These are phyloP conservation scores for Leucoma salicis DNA, from an alignment of 2,888 invertebrate species.

Conservation along the genomic window DNA sequence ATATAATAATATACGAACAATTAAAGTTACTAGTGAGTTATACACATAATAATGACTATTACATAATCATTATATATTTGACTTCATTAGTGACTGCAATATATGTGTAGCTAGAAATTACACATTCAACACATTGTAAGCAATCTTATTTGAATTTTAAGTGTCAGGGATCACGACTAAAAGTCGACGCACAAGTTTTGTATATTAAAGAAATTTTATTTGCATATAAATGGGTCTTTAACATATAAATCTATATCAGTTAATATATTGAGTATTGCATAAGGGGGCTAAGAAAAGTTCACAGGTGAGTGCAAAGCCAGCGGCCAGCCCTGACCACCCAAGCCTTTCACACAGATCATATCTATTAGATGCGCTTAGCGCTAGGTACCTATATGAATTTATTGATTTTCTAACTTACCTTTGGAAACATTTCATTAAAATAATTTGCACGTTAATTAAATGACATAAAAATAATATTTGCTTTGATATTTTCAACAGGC, in stretches of 20 bases:
- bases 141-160: neutral
- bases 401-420: conserved; percentile 27
- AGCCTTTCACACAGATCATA: no score
- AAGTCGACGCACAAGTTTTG: neutral
- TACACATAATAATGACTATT: no score
- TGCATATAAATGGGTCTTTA: conserved; percentile 2
- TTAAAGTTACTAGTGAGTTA: no score
- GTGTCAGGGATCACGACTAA: neutral
- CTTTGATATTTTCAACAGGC: no score
- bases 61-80: neutral
- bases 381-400: conserved; percentile 34
- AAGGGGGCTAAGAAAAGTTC: conserved; percentile 30
- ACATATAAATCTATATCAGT: conserved; percentile 19
- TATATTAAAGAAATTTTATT: neutral
- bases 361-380: conserved; percentile 41
- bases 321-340: conserved; percentile 56
- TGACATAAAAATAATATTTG: no score
- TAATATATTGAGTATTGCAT: neutral
- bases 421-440: conserved; percentile 27
- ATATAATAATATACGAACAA: no score
- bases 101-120: neutral
- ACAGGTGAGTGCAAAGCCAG: conserved; percentile 45
- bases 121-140: neutral
- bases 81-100: neutral
- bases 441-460: no score